Evolutionary conservation across 2,888 invertebrate genomes (phyloP).

Genomic region (Lymantria dispar): DNA sequence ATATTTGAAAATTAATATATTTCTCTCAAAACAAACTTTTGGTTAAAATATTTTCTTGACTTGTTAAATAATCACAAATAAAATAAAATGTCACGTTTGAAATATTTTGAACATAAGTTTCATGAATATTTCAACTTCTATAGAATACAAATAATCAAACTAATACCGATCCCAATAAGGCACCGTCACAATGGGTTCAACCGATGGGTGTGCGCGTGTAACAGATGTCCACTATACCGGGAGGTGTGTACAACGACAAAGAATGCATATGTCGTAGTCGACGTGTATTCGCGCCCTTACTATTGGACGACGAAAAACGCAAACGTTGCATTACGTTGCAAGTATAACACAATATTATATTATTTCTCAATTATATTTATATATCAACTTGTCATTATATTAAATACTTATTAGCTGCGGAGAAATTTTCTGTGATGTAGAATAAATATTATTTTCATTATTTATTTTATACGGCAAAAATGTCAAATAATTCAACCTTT

Average conservation of each 20-base stretch:
- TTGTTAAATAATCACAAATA: too few species aligned
- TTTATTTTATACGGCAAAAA: too few species aligned
- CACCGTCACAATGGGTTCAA: conserved; percentile 43
- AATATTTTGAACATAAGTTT: not conserved
- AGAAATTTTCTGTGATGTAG: too few species aligned
- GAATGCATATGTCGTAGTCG: conserved; percentile 64
- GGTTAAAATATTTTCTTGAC: too few species aligned
- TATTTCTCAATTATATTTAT: too few species aligned
- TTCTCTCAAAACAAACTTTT: too few species aligned
- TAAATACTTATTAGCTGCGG: too few species aligned
- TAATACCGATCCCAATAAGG: conserved; percentile 30
- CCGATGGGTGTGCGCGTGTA: conserved; percentile 68
- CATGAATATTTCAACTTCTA: not conserved
- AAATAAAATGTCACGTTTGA: too few species aligned
- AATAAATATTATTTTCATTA: too few species aligned
- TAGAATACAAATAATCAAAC: not conserved
- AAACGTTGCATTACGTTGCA: conserved; percentile 59
- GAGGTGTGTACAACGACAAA: conserved; percentile 63
- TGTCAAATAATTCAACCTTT: too few species aligned
- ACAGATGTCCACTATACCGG: conserved; percentile 62
- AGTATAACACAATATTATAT: not conserved
- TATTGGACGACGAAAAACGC: conserved; percentile 63
- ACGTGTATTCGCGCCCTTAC: conserved; percentile 39
- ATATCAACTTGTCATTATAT: too few species aligned
- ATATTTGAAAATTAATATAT: too few species aligned